A percentile compares a stretch with the other conserved stretches of the same genome.
Conservation (phyloP, 2,797 vertebrate species). For the Pipistrellus pipistrellus region DNA sequence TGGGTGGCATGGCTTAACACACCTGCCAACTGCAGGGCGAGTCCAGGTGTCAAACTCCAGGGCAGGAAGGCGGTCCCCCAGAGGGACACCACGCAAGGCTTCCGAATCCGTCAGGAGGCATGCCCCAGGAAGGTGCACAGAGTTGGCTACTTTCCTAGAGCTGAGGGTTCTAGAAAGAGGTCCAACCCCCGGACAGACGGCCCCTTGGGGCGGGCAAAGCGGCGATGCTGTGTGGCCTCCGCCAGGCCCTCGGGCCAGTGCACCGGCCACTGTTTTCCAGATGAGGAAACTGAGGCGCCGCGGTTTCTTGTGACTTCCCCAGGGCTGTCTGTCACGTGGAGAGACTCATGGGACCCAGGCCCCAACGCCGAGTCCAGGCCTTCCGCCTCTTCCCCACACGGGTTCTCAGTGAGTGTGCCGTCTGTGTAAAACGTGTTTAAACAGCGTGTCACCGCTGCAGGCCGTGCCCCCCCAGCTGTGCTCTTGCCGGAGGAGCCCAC, state of each 20-base stretch:
- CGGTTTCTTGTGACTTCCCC: rapidly evolving
- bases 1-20: no score
- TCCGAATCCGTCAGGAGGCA: not conserved
- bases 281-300: not conserved
- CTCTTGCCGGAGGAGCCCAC: not conserved
- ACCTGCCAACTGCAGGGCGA: no score
- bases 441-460: not conserved
- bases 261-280: not conserved
- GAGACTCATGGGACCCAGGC: not conserved
- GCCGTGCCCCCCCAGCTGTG: not conserved
- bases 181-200: no score
- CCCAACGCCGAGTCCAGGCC: not conserved
- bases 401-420: not conserved
- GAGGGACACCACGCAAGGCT: not conserved
- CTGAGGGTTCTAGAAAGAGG: not conserved
- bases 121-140: not conserved
- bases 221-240: no score
- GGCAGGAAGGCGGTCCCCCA: not conserved
- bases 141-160: not conserved
- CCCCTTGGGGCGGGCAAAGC: no score
- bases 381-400: not conserved
- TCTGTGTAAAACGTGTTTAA: not conserved
- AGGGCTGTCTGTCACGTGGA: no score
- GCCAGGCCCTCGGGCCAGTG: not conserved
- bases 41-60: not conserved